These are phyloP conservation scores for Chymomyza costata DNA, from an alignment of 1,140 invertebrate species.

Conservation along the genomic window DNA sequence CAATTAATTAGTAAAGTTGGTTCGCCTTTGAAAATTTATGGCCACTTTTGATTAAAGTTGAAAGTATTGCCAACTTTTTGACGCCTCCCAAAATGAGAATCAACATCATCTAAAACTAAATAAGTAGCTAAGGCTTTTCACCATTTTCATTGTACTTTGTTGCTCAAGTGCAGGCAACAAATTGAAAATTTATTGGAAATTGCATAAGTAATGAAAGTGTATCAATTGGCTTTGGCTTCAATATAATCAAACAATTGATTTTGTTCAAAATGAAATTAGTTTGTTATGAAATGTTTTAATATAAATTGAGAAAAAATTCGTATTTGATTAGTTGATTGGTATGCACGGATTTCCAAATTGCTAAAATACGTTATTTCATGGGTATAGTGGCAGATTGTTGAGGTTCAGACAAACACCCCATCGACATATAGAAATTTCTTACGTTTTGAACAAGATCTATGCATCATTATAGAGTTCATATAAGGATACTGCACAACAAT, in stretches of 20 bases:
- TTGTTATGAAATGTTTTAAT: too few species aligned
- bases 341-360: too few species aligned
- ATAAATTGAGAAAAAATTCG: too few species aligned
- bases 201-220: constrained; percentile 59
- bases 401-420: too few species aligned
- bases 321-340: too few species aligned
- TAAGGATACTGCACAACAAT: too few species aligned
- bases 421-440: too few species aligned
- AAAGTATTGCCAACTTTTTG: constrained; percentile 16
- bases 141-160: background rate
- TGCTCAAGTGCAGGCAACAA: constrained; percentile 22
- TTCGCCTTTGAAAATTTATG: constrained; percentile 48
- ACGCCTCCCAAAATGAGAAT: background rate
- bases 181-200: constrained; percentile 64
- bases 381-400: too few species aligned
- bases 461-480: too few species aligned
- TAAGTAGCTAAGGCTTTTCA: constrained; percentile 47
- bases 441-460: too few species aligned
- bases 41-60: constrained; percentile 44
- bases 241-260: background rate
- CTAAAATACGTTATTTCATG: too few species aligned
- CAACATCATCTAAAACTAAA: constrained; percentile 1
- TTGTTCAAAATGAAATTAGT: too few species aligned
- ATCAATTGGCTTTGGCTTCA: background rate
- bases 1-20: constrained; percentile 72